Evolutionary conservation across 2,888 invertebrate species (phyloP), one percentile per base, ranked within the genome.

Genomic region (Aleiodes alternator): DNA sequence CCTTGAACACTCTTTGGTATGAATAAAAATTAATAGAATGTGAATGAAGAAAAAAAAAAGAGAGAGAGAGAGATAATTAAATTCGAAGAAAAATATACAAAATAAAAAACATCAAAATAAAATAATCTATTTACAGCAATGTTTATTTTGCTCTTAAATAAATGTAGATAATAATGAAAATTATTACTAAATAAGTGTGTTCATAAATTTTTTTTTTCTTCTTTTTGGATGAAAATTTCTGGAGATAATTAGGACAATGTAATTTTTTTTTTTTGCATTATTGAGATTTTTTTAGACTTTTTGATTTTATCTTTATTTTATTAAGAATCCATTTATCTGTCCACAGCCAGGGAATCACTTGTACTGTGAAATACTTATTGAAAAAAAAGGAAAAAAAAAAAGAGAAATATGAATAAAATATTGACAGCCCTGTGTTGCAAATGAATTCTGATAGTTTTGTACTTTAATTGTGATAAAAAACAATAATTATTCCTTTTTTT

Each of bases 91-190:
- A n/a, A n/a, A n/a, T n/a, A 84, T 59, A 57, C 12, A 55, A 72
- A 76, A 53, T 66, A 72, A 76, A 51, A 71, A 53, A 59, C 55
- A 80, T 64, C 53, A 38, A 75, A 73, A 70, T 68, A 66, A 73
- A 64, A 38, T 84, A 86, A 84, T 88, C 87, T 88, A 87, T 88
- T 84, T 89, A 89, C 88, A 89, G 84, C 83, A 85, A 79, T 82
- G 11, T 88, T 89, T 89, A 89, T 89, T 89, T 83, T 81, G 82
- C 72, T 71, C 73, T 80, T 77, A 74, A 77, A 69, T 69, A 73
- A 80, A 74, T 75, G 57, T 69, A 80, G 76, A 71, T 78, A 77
- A 80, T 76, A 80, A 74, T 75, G 72, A 72, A 72, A 76, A 77
- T 69, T 51, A 72, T 53, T 61, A 43, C 8, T 11, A 9, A 38